These are phyloP conservation scores for Lacerta bilineata DNA, from an alignment of 2,797 vertebrate genomes.

Conservation along the genomic window DNA sequence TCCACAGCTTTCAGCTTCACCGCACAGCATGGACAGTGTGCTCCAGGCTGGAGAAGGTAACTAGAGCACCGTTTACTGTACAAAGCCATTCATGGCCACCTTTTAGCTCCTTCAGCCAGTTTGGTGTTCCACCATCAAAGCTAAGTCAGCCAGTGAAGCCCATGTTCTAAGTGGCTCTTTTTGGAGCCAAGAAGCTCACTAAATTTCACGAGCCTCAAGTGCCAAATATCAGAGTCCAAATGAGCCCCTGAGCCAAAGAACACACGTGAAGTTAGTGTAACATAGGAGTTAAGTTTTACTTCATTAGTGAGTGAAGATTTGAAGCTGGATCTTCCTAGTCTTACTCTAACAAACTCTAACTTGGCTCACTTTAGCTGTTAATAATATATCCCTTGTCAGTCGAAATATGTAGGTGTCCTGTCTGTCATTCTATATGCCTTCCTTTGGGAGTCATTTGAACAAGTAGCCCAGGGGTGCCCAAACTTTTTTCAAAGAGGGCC, in stretches of 20 bases:
- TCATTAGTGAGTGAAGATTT: background rate
- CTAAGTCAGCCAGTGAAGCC: background rate
- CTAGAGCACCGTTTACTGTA: background rate
- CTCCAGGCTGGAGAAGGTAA: slow-evolving; percentile 92
- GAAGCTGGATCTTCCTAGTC: background rate
- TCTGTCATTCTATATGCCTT: background rate
- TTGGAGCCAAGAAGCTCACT: background rate
- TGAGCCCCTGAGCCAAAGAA: background rate
- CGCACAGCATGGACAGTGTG: slow-evolving; percentile 94
- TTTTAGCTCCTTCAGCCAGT: background rate
- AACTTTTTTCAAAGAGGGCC: too few relatives aligned
- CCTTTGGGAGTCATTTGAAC: background rate
- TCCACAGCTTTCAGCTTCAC: slow-evolving; percentile 89
- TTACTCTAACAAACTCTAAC: background rate
- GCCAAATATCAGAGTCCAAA: background rate
- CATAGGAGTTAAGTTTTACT: background rate
- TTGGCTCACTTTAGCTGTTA: background rate
- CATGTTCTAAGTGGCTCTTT: background rate
- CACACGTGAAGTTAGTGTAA: background rate
- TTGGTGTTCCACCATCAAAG: background rate
- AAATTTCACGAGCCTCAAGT: background rate
- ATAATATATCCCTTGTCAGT: background rate
- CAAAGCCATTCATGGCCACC: accelerated
- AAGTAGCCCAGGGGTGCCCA: background rate
- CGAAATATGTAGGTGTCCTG: background rate